Base-by-base conservation (phyloP, 1,140 invertebrate genomes). In the Drepana arcuata region DNA sequence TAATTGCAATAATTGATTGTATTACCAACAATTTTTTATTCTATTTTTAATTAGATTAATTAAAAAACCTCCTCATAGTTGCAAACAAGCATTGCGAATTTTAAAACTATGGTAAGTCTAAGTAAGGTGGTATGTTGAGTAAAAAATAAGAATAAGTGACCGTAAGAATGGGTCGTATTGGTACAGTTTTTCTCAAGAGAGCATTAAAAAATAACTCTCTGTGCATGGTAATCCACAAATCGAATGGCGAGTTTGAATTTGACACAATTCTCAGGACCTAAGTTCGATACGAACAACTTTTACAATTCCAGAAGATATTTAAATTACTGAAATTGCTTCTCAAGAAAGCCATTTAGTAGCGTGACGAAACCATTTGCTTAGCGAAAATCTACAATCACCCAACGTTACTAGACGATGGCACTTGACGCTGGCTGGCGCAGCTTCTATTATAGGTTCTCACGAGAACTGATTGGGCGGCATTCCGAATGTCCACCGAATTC, bases 281-380 rank as follows among this genome's bases (percentile, higher is more conserved):
- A 42, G 41, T 33, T 44, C 35, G 38, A 48, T 33, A 41, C 41
- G 45, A 43, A 42, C 50, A 58, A 59, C 65, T 62, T 68, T 72
- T 64, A 63, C 10, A 42, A 63, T 63, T 57, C 59, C 52, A 49
- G 48, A 55, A 55, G 53, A 74, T 44, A 62, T 63, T 68, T 42
- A 46, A 57, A 48, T 64, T 42, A 58, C 30, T 30, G 59, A 73
- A 70, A 73, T 72, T 68, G 61, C 63, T 72, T 72, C 65, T 62
- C 43, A 47, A 60, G 75, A 77, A 72, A 73, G 63, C 50, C 56
- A 58, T 53, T 66, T 60, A 63, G 45, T 48, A 42, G 61, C 71
- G 67, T 73, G 57, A 54, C 71, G 46, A 78, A 74, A 67, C 47
- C 55, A 72, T 80, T 75, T 65, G 61, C 52, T 67, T 74, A 55